Evolutionary conservation across 2,113 vertebrate genomes (phyloP), one percentile per base, ranked within the genome.

Genomic region (Piprites chloris): DNA sequence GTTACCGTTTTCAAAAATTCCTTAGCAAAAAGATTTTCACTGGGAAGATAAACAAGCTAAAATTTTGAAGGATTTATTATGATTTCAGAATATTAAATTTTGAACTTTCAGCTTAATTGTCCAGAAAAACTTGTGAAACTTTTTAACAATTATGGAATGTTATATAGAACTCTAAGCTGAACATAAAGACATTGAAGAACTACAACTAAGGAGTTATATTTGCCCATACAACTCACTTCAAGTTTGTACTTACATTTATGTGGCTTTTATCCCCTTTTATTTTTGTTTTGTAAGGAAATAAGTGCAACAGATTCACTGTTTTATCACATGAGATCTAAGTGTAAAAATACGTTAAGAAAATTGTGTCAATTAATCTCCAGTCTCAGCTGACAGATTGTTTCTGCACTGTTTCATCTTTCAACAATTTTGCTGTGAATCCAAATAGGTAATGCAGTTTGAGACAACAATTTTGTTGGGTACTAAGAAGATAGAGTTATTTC

Each of bases 341-440:
- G 47, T 59, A 94, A 93, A 91, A 95, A 82, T 24, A 42, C 0
- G 0, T 90, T 79, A 82, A 87, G 72, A 91, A 90, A 88, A 81
- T 76, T 14, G 42, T 76, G 58, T 42, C 79, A 91, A 52, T 94
- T 95, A 93, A 58, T 86, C 30, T 32, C 72, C 35, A 37, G 44
- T 39, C 55, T 84, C 87, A 84, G 24, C n/a, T 67, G 75, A 67
- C 44, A 85, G 73, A 79, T 71, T 39, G 27, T 75, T 87, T 85
- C 46, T 46, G 15, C 12, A 22, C 21, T 76, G 46, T 74, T 94
- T 90, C 42, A 80, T 69, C 76, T 94, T 86, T 76, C 63, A 85
- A 39, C 71, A 67, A 35, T 96, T 87, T 63, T 61, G 46, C 82
- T 91, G 46, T 92, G 72, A 93, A 76, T 92, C 62, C 59, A 96